Evolutionary conservation across 2,888 invertebrate species (phyloP), one percentile per base, ranked within the genome.

Genomic region (Drosophila fulvimacula): DNA sequence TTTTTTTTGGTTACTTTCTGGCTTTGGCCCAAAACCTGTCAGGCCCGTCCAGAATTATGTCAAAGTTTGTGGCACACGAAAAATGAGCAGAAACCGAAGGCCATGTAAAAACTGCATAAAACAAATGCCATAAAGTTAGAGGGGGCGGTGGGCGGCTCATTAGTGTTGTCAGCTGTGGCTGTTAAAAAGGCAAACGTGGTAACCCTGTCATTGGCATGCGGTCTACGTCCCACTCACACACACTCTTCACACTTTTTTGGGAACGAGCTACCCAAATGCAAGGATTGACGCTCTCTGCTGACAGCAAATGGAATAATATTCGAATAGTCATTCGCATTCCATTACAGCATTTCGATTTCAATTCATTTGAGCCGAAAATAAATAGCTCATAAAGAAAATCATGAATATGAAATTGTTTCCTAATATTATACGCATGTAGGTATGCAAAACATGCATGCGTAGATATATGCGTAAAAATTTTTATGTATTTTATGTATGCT

Each of bases 11-110:
- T 58, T 63, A 39, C 42, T 69, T 56, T 24, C 64, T 73, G 74
- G 74, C 69, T 73, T 73, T 60, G 48, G 67, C 71, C 79, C 76
- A 77, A 71, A 53, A 55, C 58, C 63, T 79, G 73, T 71, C 81
- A 74, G 55, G 62, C 55, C 67, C 62, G 85, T 85, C 76, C 81
- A 71, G 76, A 83, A 83, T 83, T 88, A 88, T 83, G 88, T 88
- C 83, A 83, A 83, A 83, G 81, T 83, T 83, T 88, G 87, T 68
- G 81, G 83, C 69, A 65, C 69, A 80, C 83, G 66, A 67, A 77
- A 82, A 74, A 76, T 70, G 61, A 84, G 64, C 65, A 63, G 57
- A 41, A 48, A 44, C 55, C 63, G 55, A 65, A 63, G 65, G 65
- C 57, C 64, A 70, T 74, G 72, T 65, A 64, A 71, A 82, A 82